Evolutionary conservation across 2,888 invertebrate genomes (phyloP).

Genomic region (Bombylius major): DNA sequence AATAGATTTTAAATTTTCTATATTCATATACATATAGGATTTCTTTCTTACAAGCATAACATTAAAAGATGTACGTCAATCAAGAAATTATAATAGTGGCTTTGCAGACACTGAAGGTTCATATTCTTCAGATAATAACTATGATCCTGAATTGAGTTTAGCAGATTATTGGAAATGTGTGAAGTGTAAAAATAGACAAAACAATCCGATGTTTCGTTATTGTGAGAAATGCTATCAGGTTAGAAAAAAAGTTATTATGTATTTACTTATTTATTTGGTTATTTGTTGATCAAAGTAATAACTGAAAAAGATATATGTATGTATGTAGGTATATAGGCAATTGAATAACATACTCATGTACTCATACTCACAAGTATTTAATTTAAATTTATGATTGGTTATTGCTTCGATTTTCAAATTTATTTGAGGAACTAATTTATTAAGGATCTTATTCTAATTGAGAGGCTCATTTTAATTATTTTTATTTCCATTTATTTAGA

Average conservation of each 20-base stretch:
- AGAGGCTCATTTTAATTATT: too few relatives aligned
- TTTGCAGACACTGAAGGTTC: constrained; percentile 22
- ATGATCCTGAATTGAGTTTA: constrained; percentile 41
- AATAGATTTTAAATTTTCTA: constrained; percentile 4
- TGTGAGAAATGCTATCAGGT: constrained; percentile 63
- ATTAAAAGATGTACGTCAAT: neutral
- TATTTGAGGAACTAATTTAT: too few relatives aligned
- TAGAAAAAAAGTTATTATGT: neutral
- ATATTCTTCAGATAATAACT: constrained; percentile 18
- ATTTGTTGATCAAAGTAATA: too few relatives aligned
- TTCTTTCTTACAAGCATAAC: constrained; percentile 15
- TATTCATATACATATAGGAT: constrained; percentile 13
- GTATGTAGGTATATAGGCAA: neutral
- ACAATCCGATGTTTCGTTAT: constrained; percentile 53
- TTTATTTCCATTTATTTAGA: too few relatives aligned
- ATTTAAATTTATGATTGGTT: constrained; percentile 1
- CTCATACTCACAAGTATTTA: neutral
- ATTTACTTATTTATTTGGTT: too few relatives aligned
- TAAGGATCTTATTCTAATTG: too few relatives aligned
- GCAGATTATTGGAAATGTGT: constrained; percentile 53
- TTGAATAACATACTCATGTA: neutral
- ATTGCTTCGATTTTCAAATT: too few relatives aligned
- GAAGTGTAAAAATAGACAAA: constrained; percentile 46
- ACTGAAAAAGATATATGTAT: too few relatives aligned
- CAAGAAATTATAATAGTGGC: constrained; percentile 15